Evolutionary conservation across 2,113 vertebrate species (phyloP), one percentile per base, ranked within the genome.

Genomic region (Periophthalmus modestus): DNA sequence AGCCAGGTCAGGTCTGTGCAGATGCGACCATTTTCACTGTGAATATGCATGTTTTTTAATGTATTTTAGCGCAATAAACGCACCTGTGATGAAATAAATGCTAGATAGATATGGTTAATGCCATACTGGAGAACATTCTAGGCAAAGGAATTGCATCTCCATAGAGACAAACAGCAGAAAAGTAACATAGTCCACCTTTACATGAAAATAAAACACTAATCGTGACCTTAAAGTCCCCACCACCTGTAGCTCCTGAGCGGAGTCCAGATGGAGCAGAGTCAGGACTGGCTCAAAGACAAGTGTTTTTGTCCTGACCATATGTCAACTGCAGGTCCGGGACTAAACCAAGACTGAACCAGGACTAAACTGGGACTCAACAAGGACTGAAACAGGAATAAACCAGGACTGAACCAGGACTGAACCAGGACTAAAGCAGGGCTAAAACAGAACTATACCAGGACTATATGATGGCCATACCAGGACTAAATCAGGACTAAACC

Each of bases 231-330:
- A 57, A 21, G 21, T 21, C n/a, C 52, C 21, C n/a, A 10, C 4
- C 58, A 61, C 58, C 24, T 61, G 58, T 61, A 61, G 24, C 58
- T 13, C 12, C 58, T 18, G 58, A 54, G 21, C 2, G 2, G 23
- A 59, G 72, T 79, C 85, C 79, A 89, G 69, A 76, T 84, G 85
- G 85, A 84, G 66, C 48, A 39, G 24, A 59, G 70, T 82, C 85
- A 87, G 68, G 18, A 52, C 50, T 52, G 50, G 50, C 50, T 19
- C 50, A 7, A 68, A 62, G 74, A 19, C 58, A 72, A 39, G 43
- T 48, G 61, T 61, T 57, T 54, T 69, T 62, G 55, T 70, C 72
- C 34, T 59, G 71, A 69, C 80, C 82, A 77, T 85, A 79, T 86
- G 84, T 80, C 59, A 6, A 28, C 43, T 7, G 16, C 33, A 75